Evolutionary conservation across 1,140 invertebrate genomes (phyloP).

Genomic region (Zaprionus capensis): DNA sequence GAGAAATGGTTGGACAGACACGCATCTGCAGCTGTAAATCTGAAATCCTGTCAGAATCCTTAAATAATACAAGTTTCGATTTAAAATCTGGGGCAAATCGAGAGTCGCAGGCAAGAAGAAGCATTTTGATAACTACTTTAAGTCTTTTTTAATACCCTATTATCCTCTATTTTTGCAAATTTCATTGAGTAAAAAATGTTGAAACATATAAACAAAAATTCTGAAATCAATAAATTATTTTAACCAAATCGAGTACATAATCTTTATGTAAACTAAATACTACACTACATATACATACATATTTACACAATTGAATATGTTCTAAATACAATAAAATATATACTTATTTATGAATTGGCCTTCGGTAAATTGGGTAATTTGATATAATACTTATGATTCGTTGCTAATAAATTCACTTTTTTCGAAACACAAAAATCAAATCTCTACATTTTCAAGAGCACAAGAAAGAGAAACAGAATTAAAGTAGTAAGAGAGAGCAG

Average conservation of each 20-base stretch:
- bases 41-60: conserved; percentile 47
- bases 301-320: conserved; percentile 46
- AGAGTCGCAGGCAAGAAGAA: conserved; percentile 23
- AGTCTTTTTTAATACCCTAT: conserved; percentile 67
- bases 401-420: conserved; percentile 31
- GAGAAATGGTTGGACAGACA: conserved; percentile 39
- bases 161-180: conserved; percentile 53
- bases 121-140: conserved; percentile 61
- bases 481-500: background rate
- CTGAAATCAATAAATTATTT: conserved; percentile 78
- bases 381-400: conserved; percentile 23
- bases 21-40: conserved; percentile 38
- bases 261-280: conserved; percentile 56
- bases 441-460: background rate
- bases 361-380: conserved; percentile 36
- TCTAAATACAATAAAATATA: conserved; percentile 55
- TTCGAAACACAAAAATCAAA: background rate
- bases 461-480: too few species aligned
- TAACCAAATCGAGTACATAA: conserved; percentile 67
- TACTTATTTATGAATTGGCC: conserved; percentile 50
- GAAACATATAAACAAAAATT: conserved; percentile 57
- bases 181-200: conserved; percentile 53
- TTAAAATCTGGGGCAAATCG: conserved; percentile 57
- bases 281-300: conserved; percentile 40
- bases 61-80: conserved; percentile 51